A percentile compares a stretch with the other conserved stretches of the same genome.
These are phyloP conservation scores for Characodon lateralis DNA, from an alignment of 2,797 vertebrate genomes.

Conservation along the genomic window DNA sequence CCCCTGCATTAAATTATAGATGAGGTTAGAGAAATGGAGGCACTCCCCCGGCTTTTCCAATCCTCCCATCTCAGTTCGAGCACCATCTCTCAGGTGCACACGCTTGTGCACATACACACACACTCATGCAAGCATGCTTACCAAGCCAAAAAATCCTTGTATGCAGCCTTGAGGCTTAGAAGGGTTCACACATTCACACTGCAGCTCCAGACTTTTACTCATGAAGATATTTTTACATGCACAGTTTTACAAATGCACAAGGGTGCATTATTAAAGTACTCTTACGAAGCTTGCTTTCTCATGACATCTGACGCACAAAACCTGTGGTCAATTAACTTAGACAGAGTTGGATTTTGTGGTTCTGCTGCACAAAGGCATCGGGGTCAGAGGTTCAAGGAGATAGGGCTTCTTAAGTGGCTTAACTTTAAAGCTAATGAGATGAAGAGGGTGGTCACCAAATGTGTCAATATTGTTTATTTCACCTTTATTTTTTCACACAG, in stretches of 20 bases:
- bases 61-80: constrained; percentile 21
- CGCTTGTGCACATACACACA: background rate
- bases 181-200: constrained; percentile 13
- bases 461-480: background rate
- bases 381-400: background rate
- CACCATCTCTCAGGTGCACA: background rate
- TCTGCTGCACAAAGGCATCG: constrained; percentile 15
- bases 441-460: background rate
- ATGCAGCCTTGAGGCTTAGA: constrained; percentile 12
- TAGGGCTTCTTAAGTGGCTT: background rate
- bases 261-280: constrained; percentile 59
- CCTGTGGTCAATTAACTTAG: constrained; percentile 33
- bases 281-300: constrained; percentile 57
- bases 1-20: constrained; percentile 67
- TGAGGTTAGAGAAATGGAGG: constrained; percentile 54
- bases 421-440: background rate
- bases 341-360: constrained; percentile 17
- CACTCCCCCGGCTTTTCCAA: constrained; percentile 44
- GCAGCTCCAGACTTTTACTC: constrained; percentile 24
- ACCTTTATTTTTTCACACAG: too few relatives aligned
- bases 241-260: constrained; percentile 4
- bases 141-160: constrained; percentile 24
- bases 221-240: background rate
- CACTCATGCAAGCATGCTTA: background rate
- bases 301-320: constrained; percentile 50